phyloP scores from a whole-genome alignment of 2,797 vertebrate genomes.

The Scolopax bukidnonensis region DNA sequence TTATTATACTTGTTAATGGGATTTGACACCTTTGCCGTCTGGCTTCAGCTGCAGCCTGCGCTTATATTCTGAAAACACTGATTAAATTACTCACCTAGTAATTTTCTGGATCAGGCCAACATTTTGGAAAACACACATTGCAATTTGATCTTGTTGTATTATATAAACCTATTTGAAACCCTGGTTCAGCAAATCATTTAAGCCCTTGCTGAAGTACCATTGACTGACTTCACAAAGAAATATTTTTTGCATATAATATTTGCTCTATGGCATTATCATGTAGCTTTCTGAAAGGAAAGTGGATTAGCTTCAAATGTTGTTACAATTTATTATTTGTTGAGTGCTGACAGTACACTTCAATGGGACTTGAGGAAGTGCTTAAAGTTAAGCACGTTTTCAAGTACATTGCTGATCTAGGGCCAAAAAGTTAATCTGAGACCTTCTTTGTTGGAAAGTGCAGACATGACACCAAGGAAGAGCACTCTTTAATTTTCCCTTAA shows the following conservation, averaged over 20 bases:
- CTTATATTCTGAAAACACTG: slow-evolving; percentile 29
- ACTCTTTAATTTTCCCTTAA: slow-evolving; percentile 6
- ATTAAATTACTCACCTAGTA: slow-evolving; percentile 56
- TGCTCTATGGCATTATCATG: slow-evolving; percentile 22
- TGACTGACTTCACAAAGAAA: slow-evolving; percentile 19
- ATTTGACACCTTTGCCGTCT: slow-evolving; percentile 60
- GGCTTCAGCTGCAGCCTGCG: slow-evolving; percentile 24
- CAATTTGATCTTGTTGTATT: slow-evolving; percentile 47
- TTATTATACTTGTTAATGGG: slow-evolving; percentile 59
- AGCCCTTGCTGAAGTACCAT: slow-evolving; percentile 26
- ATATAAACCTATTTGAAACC: slow-evolving; percentile 9
- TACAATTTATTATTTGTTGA: slow-evolving; percentile 55
- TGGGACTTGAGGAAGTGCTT: slow-evolving; percentile 57
- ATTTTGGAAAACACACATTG: slow-evolving; percentile 36
- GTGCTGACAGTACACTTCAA: slow-evolving; percentile 65
- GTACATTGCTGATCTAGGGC: slow-evolving; percentile 50
- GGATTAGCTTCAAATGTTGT: slow-evolving; percentile 42
- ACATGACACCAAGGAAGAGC: slow-evolving; percentile 18
- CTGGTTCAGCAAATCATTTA: slow-evolving; percentile 33
- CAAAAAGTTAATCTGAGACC: slow-evolving; percentile 54
- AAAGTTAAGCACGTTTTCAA: slow-evolving; percentile 66
- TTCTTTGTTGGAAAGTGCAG: slow-evolving; percentile 26
- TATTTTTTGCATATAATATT: slow-evolving; percentile 50
- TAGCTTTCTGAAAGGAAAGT: slow-evolving; percentile 50
- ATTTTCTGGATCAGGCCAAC: slow-evolving; percentile 33